These are phyloP conservation scores for Oreonectes daqikongensis DNA, from an alignment of 2,797 vertebrate genomes.

Conservation along the genomic window DNA sequence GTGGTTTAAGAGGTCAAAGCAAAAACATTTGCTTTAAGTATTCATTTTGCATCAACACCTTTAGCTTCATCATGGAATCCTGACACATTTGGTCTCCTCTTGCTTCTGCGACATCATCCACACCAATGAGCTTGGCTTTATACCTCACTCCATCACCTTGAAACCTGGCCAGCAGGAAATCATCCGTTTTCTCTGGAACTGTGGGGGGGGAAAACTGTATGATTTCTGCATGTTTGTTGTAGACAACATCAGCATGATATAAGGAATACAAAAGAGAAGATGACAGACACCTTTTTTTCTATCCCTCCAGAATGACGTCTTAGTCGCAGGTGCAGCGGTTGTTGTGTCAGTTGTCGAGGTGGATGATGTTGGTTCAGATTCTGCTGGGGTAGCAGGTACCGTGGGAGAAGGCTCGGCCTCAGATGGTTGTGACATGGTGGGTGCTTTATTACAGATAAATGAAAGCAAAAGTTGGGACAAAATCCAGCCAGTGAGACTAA, in stretches of 20 bases:
- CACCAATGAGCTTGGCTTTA: constrained; percentile 95
- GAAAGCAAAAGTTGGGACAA: neutral
- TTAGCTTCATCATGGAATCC: constrained; percentile 99
- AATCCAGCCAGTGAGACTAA: neutral
- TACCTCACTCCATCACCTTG: constrained; percentile 93
- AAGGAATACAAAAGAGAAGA: neutral
- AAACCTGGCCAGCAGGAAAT: constrained; percentile 90
- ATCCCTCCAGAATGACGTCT: constrained; percentile 85
- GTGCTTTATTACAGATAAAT: constrained; percentile 63
- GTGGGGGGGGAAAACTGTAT: too few species aligned
- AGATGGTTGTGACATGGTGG: constrained; percentile 80
- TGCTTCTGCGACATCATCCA: constrained; percentile 92
- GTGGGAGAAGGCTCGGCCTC: constrained; percentile 76
- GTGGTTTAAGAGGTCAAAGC: neutral
- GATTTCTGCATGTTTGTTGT: neutral
- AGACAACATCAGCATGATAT: neutral
- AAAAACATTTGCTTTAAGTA: too few species aligned
- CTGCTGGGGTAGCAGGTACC: constrained; percentile 66
- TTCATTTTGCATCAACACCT: constrained; percentile 76
- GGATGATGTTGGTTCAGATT: constrained; percentile 50
- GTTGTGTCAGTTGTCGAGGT: constrained; percentile 62
- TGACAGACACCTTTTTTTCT: constrained; percentile 86
- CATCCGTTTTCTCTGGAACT: constrained; percentile 92
- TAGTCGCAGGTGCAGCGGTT: constrained; percentile 67
- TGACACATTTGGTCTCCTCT: constrained; percentile 98